Percentiles rank a stretch among this genome's conserved stretches.
These are phyloP conservation scores for Stigmatopora nigra DNA, from an alignment of 2,113 vertebrate genomes.

Conservation along the genomic window DNA sequence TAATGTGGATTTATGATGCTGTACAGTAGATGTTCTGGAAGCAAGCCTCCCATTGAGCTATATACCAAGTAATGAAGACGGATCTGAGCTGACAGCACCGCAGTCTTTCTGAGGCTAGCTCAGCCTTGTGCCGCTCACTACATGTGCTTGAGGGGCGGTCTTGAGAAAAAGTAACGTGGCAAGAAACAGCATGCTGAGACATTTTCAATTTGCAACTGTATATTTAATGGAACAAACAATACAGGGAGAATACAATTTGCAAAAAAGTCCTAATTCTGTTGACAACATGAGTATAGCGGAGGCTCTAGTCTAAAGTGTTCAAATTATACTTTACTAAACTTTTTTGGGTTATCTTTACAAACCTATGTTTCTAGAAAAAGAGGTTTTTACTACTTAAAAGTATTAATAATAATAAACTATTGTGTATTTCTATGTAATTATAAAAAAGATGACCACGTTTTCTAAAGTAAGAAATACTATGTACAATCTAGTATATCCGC, in stretches of 20 bases:
- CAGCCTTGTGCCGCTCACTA: conserved; percentile 31
- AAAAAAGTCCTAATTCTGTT: conserved; percentile 6
- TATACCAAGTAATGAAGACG: conserved; percentile 59
- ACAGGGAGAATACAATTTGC: conserved; percentile 31
- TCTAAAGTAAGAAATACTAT: neutral
- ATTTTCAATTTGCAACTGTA: neutral
- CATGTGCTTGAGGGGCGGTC: conserved; percentile 32
- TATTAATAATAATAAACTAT: neutral
- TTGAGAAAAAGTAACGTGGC: conserved; percentile 6
- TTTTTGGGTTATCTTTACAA: conserved; percentile 34
- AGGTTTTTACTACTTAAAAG: conserved; percentile 12
- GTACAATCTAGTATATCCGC: neutral
- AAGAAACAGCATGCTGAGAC: neutral
- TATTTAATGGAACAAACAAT: conserved; percentile 19
- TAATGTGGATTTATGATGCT: conserved; percentile 67
- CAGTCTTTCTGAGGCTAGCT: conserved; percentile 27
- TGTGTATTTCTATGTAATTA: neutral
- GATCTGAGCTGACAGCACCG: conserved; percentile 55
- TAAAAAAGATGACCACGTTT: neutral
- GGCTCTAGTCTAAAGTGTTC: conserved; percentile 38
- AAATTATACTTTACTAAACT: conserved; percentile 40
- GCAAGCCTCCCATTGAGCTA: conserved; percentile 52
- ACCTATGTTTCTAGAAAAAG: conserved; percentile 10
- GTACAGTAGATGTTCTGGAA: conserved; percentile 32
- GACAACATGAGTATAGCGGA: conserved; percentile 21